Percentiles rank a stretch among this genome's conserved stretches.
Conservation (phyloP, 2,888 invertebrate species). For the Heliconius erato region DNA sequence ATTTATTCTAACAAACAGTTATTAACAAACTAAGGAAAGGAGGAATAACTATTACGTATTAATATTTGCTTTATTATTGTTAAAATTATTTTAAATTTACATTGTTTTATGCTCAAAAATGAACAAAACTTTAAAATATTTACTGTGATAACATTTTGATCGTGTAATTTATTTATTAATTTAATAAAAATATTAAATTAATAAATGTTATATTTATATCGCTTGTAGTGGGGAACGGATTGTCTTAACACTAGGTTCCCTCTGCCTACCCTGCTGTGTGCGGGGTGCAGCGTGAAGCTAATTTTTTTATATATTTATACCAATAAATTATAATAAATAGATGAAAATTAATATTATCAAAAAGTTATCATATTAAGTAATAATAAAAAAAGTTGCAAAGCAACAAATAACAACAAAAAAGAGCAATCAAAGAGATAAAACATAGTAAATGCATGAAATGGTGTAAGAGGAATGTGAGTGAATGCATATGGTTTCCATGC, state of each 20-base stretch:
- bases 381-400: background rate
- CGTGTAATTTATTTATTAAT: too few species aligned
- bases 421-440: slow-evolving; percentile 34
- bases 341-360: background rate
- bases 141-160: slow-evolving; percentile 20
- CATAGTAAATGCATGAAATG: slow-evolving; percentile 50
- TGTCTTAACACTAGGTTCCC: too few species aligned
- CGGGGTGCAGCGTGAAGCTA: too few species aligned
- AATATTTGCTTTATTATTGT: slow-evolving; percentile 63
- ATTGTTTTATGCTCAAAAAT: slow-evolving; percentile 40
- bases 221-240: too few species aligned
- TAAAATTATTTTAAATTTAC: slow-evolving; percentile 52
- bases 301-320: background rate
- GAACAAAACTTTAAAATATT: background rate
- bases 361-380: background rate
- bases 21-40: slow-evolving; percentile 46
- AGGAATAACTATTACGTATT: slow-evolving; percentile 55
- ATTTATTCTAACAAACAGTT: slow-evolving; percentile 41
- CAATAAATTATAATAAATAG: background rate
- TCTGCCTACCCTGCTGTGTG: too few species aligned
- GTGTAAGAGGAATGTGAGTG: slow-evolving; percentile 73
- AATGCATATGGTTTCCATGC: slow-evolving; percentile 84
- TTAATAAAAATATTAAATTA: background rate
- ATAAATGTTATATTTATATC: background rate
- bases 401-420: background rate